Percentiles rank a stretch among this genome's conserved stretches.
Evolutionary conservation across 2,113 vertebrate species (phyloP).

Genomic region (Dipodomys merriami): DNA sequence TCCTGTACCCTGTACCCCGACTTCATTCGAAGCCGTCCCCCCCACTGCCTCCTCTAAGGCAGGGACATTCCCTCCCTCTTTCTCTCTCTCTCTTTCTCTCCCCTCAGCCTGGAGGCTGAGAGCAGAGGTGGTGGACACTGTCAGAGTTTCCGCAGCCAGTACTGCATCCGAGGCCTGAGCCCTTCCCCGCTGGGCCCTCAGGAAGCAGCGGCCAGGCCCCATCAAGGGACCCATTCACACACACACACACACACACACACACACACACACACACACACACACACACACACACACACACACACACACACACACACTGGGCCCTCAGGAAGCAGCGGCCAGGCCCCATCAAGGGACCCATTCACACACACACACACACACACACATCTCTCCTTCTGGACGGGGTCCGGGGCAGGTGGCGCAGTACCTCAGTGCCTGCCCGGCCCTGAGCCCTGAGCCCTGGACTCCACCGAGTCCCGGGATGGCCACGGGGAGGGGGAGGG

Average conservation of each 20-base stretch:
- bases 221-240: constrained; percentile 79
- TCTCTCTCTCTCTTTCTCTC: too few species aligned
- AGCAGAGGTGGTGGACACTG: neutral
- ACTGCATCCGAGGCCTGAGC: constrained; percentile 59
- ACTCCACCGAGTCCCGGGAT: neutral
- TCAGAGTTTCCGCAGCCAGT: constrained; percentile 77
- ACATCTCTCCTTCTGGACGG: neutral
- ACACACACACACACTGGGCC: too few species aligned
- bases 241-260: neutral
- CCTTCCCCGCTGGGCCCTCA: constrained; percentile 40
- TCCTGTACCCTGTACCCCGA: neutral
- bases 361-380: neutral
- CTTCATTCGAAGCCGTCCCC: neutral
- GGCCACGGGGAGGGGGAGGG: neutral
- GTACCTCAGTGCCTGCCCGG: neutral
- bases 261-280: too few species aligned
- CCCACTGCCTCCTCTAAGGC: neutral
- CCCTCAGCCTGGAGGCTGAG: neutral
- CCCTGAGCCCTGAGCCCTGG: neutral
- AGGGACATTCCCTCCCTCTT: too few species aligned
- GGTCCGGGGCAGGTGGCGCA: neutral
- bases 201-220: constrained; percentile 68
- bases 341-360: constrained; percentile 78
- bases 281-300: too few species aligned
- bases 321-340: constrained; percentile 69